Evolutionary conservation across 2,113 vertebrate genomes (phyloP).

Genomic region (Arothron firmamentum): DNA sequence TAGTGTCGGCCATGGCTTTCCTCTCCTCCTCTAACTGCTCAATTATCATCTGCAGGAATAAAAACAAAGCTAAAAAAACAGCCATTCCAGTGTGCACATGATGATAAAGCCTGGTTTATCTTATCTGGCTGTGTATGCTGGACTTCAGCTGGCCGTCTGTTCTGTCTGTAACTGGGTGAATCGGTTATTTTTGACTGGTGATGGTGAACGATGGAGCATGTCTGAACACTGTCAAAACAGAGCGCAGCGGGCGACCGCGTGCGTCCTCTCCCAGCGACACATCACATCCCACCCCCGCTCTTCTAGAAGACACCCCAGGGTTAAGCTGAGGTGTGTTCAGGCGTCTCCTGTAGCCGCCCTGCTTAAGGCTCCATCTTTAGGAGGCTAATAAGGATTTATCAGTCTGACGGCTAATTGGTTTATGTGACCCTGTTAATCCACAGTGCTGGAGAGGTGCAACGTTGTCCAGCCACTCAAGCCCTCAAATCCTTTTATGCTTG

Average conservation of each 20-base stretch:
- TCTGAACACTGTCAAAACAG: too few species aligned
- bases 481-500: constrained; percentile 33
- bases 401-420: constrained; percentile 64
- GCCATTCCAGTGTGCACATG: background rate
- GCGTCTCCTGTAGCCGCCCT: constrained; percentile 21
- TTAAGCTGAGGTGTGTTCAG: background rate
- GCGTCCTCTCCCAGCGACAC: background rate
- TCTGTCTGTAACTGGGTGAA: background rate
- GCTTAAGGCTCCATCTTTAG: constrained; percentile 46
- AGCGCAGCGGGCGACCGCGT: too few species aligned
- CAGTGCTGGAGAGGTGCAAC: constrained; percentile 11
- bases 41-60: constrained; percentile 77
- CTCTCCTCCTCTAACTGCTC: constrained; percentile 85
- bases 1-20: constrained; percentile 74
- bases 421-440: constrained; percentile 56
- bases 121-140: background rate
- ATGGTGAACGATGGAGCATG: background rate
- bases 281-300: background rate
- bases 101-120: background rate
- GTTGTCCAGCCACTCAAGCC: background rate
- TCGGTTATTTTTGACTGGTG: background rate
- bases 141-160: background rate
- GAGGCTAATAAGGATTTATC: constrained; percentile 63
- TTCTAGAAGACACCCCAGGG: background rate
- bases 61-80: background rate